These are phyloP conservation scores for Rostratula benghalensis DNA, from an alignment of 2,113 vertebrate genomes.

Conservation along the genomic window DNA sequence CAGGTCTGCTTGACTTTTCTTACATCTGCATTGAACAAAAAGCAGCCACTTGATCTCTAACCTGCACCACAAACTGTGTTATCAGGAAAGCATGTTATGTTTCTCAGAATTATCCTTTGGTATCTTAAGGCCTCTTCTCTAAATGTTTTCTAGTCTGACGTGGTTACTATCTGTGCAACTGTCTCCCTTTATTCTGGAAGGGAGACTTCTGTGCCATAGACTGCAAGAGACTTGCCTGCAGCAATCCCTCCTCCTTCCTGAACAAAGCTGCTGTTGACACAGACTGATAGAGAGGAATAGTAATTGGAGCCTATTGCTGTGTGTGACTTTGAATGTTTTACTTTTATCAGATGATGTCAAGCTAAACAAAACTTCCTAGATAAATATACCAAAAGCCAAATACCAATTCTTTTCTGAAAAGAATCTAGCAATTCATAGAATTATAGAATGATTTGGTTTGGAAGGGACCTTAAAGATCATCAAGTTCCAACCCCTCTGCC, in stretches of 20 bases:
- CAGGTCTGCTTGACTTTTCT: background rate
- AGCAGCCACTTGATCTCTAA: background rate
- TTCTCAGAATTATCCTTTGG: background rate
- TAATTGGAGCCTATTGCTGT: background rate
- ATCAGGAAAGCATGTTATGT: background rate
- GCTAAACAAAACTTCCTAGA: background rate
- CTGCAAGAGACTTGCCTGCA: background rate
- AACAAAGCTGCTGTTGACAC: background rate
- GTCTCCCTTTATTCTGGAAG: background rate
- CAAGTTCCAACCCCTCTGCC: background rate
- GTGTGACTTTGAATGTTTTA: constrained; percentile 12
- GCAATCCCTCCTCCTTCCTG: background rate
- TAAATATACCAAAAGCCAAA: background rate
- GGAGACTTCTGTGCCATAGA: background rate
- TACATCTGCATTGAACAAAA: background rate
- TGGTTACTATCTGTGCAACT: background rate
- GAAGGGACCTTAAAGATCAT: no score
- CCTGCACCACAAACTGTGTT: background rate
- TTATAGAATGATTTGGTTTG: no score
- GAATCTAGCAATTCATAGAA: background rate
- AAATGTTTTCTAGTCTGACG: background rate
- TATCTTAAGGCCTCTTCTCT: background rate
- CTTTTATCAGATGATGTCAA: constrained; percentile 35
- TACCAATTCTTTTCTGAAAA: background rate
- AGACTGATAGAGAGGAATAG: background rate